These are phyloP conservation scores for Conger conger DNA, from an alignment of 2,113 vertebrate genomes.

Conservation along the genomic window DNA sequence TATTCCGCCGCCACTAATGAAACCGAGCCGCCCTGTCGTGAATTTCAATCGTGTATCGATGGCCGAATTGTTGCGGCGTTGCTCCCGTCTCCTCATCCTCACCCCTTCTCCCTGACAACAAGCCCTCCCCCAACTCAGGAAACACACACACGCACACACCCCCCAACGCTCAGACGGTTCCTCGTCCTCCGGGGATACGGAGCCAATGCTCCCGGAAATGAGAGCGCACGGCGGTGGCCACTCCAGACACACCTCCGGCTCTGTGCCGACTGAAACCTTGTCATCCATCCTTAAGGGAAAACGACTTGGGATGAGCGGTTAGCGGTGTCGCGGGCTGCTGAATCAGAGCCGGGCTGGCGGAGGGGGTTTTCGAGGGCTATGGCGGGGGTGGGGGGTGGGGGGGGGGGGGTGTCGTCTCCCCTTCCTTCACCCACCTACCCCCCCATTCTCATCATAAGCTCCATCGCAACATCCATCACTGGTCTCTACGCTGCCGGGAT, in stretches of 20 bases:
- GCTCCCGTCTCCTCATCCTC: not conserved
- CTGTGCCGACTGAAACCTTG: slow-evolving; percentile 79
- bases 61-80: not conserved
- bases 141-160: slow-evolving; percentile 27
- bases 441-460: slow-evolving; percentile 75
- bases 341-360: slow-evolving; percentile 77
- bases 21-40: not conserved
- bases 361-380: slow-evolving; percentile 65
- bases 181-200: not conserved
- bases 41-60: not conserved
- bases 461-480: slow-evolving; percentile 71
- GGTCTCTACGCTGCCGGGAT: slow-evolving; percentile 69
- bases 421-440: slow-evolving; percentile 74
- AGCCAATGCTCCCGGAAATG: slow-evolving; percentile 36
- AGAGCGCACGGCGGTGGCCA: slow-evolving; percentile 22
- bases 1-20: not conserved
- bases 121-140: not conserved
- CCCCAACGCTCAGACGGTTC: not conserved
- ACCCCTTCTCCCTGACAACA: not conserved
- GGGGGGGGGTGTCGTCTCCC: slow-evolving; percentile 48
- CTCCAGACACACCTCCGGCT: slow-evolving; percentile 52
- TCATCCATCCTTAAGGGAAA: slow-evolving; percentile 60
- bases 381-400: slow-evolving; percentile 52
- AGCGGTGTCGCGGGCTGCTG: slow-evolving; percentile 69
- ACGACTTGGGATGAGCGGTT: slow-evolving; percentile 37